Percentiles rank a stretch among this genome's conserved stretches.
Conservation (phyloP, 2,888 invertebrate genomes). For the Rosalia funebris region DNA sequence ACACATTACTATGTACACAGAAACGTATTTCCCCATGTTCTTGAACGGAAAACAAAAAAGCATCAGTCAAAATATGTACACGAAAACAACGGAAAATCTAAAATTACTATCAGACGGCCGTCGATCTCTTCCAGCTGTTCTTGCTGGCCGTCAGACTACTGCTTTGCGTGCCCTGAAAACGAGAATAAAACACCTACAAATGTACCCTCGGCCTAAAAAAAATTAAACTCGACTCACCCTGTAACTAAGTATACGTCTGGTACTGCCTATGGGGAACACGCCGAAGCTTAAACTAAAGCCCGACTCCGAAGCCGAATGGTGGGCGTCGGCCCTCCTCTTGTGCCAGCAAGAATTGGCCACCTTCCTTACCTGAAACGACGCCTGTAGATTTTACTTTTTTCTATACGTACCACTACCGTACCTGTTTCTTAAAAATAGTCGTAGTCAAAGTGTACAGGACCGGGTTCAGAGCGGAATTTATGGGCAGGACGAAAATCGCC, state of each 20-base stretch:
- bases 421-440: conserved; percentile 70
- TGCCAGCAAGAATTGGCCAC: conserved; percentile 54
- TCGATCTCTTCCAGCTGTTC: conserved; percentile 55
- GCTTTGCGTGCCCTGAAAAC: conserved; percentile 58
- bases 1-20: conserved; percentile 18
- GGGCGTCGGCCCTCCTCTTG: conserved; percentile 55
- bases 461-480: conserved; percentile 72
- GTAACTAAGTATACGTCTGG: conserved; percentile 58
- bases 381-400: too few species aligned
- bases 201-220: background rate
- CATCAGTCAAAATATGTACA: conserved; percentile 7
- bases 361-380: conserved; percentile 52
- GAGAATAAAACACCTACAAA: conserved; percentile 19
- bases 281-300: conserved; percentile 65
- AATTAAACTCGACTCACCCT: conserved; percentile 50
- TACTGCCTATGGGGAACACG: conserved; percentile 62
- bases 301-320: conserved; percentile 64
- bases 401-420: conserved; percentile 34
- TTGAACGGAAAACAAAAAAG: background rate
- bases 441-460: conserved; percentile 72
- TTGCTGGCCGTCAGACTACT: conserved; percentile 58
- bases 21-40: conserved; percentile 23
- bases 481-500: conserved; percentile 70
- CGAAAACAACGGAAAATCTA: background rate
- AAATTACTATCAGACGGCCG: conserved; percentile 52